Conservation (phyloP, 2,797 vertebrate genomes). For the Syngnathus rostellatus region DNA sequence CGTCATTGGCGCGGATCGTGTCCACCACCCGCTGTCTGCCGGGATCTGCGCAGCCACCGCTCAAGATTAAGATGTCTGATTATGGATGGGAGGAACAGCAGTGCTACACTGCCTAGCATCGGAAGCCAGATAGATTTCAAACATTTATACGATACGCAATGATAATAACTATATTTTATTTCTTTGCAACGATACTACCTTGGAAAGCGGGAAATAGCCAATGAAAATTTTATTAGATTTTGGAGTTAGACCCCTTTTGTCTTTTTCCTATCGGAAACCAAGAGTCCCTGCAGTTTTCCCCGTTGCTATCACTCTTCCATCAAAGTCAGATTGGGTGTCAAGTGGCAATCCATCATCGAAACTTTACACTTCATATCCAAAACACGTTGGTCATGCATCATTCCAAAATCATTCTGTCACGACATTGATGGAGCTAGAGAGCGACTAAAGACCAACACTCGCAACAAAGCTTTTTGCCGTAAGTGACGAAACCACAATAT, state of each 20-base stretch:
- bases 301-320: background rate
- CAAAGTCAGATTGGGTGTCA: background rate
- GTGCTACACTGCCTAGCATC: background rate
- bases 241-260: constrained; percentile 22
- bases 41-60: constrained; percentile 33
- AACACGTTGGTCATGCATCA: constrained; percentile 20
- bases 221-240: constrained; percentile 16
- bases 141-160: too few relatives aligned
- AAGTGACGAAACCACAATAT: background rate
- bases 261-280: background rate
- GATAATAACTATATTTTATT: too few relatives aligned
- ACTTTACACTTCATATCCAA: background rate
- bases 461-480: background rate
- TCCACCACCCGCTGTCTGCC: constrained; percentile 28
- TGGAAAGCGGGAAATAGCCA: background rate
- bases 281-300: background rate
- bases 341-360: background rate
- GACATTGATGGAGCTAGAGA: constrained; percentile 26
- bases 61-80: constrained; percentile 48
- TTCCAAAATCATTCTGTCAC: constrained; percentile 27
- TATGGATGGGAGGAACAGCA: constrained; percentile 14
- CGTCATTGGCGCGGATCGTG: constrained; percentile 53
- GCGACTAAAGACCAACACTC: background rate
- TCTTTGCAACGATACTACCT: background rate
- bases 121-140: too few relatives aligned